Percentiles rank a stretch among this genome's conserved stretches.
phyloP scores from a whole-genome alignment of 2,113 vertebrate species.

The Tupaia chinensis region DNA sequence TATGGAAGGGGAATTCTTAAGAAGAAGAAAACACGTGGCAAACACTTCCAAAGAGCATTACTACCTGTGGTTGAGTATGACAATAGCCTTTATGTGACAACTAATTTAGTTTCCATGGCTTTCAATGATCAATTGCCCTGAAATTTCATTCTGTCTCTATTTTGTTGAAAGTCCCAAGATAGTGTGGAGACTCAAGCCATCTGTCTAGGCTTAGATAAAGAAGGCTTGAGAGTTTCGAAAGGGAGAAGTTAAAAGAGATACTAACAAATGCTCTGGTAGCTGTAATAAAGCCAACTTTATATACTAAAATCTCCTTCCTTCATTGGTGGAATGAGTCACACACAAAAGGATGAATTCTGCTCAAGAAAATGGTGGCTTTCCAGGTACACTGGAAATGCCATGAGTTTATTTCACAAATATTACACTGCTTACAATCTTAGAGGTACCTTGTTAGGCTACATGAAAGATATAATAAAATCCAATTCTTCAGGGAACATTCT shows the following conservation, averaged over 20 bases:
- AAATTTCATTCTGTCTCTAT: constrained; percentile 69
- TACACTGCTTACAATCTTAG: background rate
- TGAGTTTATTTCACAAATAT: background rate
- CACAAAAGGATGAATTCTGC: background rate
- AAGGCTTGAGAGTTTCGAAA: background rate
- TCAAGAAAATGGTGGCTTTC: background rate
- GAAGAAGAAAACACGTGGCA: constrained; percentile 26
- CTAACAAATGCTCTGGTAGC: background rate
- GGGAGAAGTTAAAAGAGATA: background rate
- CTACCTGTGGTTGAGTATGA: background rate
- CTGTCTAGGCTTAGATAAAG: constrained; percentile 56
- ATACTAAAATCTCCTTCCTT: background rate
- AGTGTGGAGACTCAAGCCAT: constrained; percentile 54
- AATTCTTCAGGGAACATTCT: background rate
- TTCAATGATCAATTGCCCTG: constrained; percentile 60
- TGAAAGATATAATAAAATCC: background rate
- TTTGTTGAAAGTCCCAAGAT: constrained; percentile 35
- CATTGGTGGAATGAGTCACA: background rate
- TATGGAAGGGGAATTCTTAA: background rate
- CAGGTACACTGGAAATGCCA: background rate
- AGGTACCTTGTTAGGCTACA: background rate
- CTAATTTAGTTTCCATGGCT: constrained; percentile 64
- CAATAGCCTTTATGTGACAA: constrained; percentile 47
- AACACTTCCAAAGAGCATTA: background rate
- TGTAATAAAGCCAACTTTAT: background rate